A percentile compares a stretch with the other conserved stretches of the same genome.
These are phyloP conservation scores for Drosophila virilis DNA, from an alignment of 1,140 invertebrate species.

Conservation along the genomic window DNA sequence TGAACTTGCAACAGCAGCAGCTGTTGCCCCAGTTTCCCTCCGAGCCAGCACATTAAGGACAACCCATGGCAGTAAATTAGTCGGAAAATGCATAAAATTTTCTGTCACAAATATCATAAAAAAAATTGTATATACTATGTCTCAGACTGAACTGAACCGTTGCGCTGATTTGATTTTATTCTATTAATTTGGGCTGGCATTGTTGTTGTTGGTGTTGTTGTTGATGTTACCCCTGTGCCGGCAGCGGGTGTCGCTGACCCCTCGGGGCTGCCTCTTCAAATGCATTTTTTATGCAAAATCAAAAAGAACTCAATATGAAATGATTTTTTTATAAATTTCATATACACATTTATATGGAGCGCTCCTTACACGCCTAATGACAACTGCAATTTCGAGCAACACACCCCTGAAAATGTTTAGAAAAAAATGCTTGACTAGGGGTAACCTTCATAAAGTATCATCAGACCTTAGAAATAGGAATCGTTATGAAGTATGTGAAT, in stretches of 20 bases:
- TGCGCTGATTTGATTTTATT: conserved; percentile 48
- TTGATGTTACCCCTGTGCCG: conserved; percentile 20
- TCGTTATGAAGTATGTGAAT: no score
- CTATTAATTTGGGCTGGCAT: conserved; percentile 5
- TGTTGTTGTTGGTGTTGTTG: conserved; percentile 21
- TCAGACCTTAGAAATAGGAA: no score
- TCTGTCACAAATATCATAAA: conserved; percentile 59
- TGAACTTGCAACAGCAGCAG: conserved; percentile 39
- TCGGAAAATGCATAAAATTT: conserved; percentile 63
- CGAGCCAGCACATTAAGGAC: conserved; percentile 21
- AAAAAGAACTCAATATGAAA: conserved; percentile 4
- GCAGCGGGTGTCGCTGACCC: conserved; percentile 37
- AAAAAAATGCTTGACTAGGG: not conserved
- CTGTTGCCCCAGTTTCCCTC: conserved; percentile 25
- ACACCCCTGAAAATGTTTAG: conserved; percentile 43
- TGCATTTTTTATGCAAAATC: conserved; percentile 63
- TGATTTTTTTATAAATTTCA: conserved; percentile 14
- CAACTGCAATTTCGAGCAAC: conserved; percentile 42
- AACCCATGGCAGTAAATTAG: conserved; percentile 46
- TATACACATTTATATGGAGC: conserved; percentile 57
- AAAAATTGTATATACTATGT: conserved; percentile 55
- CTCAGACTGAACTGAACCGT: conserved; percentile 28
- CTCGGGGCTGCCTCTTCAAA: conserved; percentile 34
- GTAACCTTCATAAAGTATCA: not conserved
- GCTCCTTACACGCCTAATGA: conserved; percentile 59